These are phyloP conservation scores for Goniozus legneri DNA, from an alignment of 1,140 invertebrate species.

Conservation along the genomic window DNA sequence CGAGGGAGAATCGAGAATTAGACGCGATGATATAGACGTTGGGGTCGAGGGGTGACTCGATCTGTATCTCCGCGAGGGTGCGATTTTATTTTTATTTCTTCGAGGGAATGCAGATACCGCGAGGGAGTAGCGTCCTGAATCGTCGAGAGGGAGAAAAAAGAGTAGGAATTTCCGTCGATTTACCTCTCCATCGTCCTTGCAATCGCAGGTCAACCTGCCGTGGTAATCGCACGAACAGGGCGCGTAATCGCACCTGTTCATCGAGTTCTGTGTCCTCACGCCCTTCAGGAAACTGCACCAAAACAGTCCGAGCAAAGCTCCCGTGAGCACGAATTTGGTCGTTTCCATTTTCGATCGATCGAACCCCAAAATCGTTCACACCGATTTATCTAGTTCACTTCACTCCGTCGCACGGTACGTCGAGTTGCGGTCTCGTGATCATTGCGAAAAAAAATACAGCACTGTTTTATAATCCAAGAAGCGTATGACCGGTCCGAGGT, in stretches of 20 bases:
- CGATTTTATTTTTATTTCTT: too few relatives aligned
- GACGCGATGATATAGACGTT: constrained; percentile 10
- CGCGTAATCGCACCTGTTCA: constrained; percentile 55
- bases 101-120: too few relatives aligned
- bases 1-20: constrained; percentile 15
- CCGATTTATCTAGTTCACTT: too few relatives aligned
- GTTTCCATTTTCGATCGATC: constrained; percentile 48
- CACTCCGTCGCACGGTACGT: too few relatives aligned
- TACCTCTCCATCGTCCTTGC: constrained; percentile 55
- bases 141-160: neutral
- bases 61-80: too few relatives aligned
- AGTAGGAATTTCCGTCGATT: constrained; percentile 19
- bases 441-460: too few relatives aligned
- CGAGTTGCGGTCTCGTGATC: too few relatives aligned
- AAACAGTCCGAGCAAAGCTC: constrained; percentile 44
- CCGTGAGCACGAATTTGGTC: constrained; percentile 39
- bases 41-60: too few relatives aligned
- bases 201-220: constrained; percentile 58
- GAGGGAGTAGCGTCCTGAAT: too few relatives aligned
- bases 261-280: constrained; percentile 42
- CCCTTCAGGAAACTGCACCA: constrained; percentile 37
- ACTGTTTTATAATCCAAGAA: too few relatives aligned
- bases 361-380: too few relatives aligned
- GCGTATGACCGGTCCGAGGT: too few relatives aligned
- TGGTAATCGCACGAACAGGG: constrained; percentile 59